phyloP scores from a whole-genome alignment of 2,888 invertebrate species.

The Stegophylla sp. region DNA sequence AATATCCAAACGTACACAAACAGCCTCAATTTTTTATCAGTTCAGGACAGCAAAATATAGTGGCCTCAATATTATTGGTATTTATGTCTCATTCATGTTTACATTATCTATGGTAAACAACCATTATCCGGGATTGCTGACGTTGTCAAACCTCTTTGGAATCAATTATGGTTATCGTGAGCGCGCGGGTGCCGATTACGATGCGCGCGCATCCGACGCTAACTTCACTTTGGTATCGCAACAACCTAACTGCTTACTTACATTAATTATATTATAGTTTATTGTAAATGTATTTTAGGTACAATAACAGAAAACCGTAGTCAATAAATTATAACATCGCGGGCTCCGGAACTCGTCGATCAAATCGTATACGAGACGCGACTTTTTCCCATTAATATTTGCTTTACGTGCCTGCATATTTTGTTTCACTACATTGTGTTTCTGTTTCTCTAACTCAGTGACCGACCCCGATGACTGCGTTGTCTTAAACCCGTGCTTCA shows the following conservation, averaged over 20 bases:
- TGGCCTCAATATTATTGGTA: too few species aligned
- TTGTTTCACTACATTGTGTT: not conserved
- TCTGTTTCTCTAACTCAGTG: not conserved
- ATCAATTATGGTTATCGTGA: not conserved
- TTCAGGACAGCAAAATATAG: too few species aligned
- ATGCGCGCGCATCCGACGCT: not conserved
- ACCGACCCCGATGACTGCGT: not conserved
- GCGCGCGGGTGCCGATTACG: not conserved
- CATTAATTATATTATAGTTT: too few species aligned
- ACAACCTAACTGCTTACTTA: too few species aligned
- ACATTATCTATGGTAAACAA: not conserved
- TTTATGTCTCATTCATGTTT: too few species aligned
- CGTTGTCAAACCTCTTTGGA: not conserved
- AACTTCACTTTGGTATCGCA: constrained; percentile 26
- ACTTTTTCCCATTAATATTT: not conserved
- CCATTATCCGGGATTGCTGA: not conserved
- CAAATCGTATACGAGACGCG: not conserved
- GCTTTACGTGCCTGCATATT: not conserved
- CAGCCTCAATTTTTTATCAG: too few species aligned
- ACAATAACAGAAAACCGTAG: too few species aligned
- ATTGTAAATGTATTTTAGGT: too few species aligned
- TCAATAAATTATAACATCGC: too few species aligned
- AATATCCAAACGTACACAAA: too few species aligned
- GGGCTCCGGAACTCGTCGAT: too few species aligned
- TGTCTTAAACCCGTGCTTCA: not conserved